A percentile compares a stretch with the other conserved stretches of the same genome.
Evolutionary conservation across 2,797 vertebrate genomes (phyloP).

Genomic region (Cheirogaleus major): DNA sequence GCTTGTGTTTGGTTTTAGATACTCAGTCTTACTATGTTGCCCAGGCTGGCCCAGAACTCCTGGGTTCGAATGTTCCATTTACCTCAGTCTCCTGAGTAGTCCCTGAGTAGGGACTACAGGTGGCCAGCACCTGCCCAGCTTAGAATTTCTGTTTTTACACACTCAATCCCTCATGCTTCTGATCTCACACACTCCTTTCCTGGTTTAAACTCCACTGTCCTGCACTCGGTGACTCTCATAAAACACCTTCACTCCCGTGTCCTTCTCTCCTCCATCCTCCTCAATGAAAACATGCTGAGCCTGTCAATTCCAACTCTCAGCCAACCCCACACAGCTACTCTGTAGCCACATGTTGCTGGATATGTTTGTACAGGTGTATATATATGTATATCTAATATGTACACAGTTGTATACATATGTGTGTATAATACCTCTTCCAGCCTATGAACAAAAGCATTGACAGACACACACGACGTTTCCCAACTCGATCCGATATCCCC

Average conservation of each 20-base stretch:
- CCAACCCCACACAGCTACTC: not conserved
- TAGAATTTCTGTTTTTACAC: not conserved
- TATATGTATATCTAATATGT: not conserved
- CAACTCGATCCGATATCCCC: too few relatives aligned
- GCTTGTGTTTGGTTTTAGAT: not conserved
- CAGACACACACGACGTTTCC: not conserved
- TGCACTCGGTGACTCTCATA: not conserved
- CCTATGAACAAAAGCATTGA: not conserved
- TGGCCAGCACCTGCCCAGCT: not conserved
- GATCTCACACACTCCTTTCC: fast-evolving
- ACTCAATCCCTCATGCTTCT: too few relatives aligned
- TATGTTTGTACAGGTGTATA: not conserved
- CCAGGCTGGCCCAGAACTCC: not conserved
- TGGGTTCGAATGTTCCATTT: not conserved
- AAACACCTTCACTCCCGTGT: fast-evolving
- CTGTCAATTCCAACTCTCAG: not conserved
- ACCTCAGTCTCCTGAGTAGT: not conserved
- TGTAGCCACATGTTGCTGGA: too few relatives aligned
- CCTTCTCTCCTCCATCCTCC: not conserved
- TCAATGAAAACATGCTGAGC: not conserved
- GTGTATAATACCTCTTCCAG: not conserved
- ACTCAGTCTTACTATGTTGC: not conserved
- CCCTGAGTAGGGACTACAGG: too few relatives aligned
- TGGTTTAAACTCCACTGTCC: too few relatives aligned
- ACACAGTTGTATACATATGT: not conserved